Conservation (phyloP, 1,140 invertebrate genomes). For the Cryptotermes secundus region DNA sequence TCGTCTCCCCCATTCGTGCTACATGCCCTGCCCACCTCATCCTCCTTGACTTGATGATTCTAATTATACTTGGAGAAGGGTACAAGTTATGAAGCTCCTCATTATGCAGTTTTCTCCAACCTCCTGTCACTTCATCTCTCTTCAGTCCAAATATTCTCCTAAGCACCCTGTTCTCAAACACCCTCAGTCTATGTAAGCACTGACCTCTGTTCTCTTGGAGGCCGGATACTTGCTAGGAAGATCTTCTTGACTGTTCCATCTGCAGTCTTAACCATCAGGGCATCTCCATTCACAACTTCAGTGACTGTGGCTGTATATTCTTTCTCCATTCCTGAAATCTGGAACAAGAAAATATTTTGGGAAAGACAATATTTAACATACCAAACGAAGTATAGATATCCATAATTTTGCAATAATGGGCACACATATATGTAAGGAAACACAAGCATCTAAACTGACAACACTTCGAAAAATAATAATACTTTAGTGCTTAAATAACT, state of each 20-base stretch:
- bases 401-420: neutral
- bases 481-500: too few species aligned
- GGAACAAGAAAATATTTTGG: slow-evolving; percentile 41
- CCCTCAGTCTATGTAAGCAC: neutral
- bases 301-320: slow-evolving; percentile 84
- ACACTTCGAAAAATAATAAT: too few species aligned
- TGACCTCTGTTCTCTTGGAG: slow-evolving; percentile 64
- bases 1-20: too few species aligned
- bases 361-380: slow-evolving; percentile 33
- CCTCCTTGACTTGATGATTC: too few species aligned
- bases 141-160: too few species aligned
- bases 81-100: too few species aligned
- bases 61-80: too few species aligned
- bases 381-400: neutral
- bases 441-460: neutral
- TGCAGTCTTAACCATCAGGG: slow-evolving; percentile 77
- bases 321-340: slow-evolving; percentile 75
- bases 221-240: slow-evolving; percentile 92
- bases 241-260: slow-evolving; percentile 86
- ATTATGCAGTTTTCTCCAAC: too few species aligned
- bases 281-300: slow-evolving; percentile 94
- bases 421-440: neutral
- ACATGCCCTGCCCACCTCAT: too few species aligned
- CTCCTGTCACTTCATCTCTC: too few species aligned
- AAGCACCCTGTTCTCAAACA: too few species aligned